Evolutionary conservation across 2,797 vertebrate species (phyloP).

Genomic region (Danio aesculapii): DNA sequence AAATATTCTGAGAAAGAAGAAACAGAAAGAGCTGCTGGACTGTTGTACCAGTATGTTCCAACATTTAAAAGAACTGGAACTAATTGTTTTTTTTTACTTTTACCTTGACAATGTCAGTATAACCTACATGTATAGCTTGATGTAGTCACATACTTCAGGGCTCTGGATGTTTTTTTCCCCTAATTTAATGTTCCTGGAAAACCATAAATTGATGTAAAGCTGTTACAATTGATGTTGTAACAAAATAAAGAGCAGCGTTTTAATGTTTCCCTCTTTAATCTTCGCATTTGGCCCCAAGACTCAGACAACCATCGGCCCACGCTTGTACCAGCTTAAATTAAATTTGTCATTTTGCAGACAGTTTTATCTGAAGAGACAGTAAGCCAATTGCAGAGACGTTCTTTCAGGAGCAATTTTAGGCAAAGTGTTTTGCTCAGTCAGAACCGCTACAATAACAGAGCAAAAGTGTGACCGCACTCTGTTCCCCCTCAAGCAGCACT

Average conservation of each 20-base stretch:
- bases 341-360: constrained; percentile 37
- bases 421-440: constrained; percentile 45
- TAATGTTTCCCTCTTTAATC: constrained; percentile 41
- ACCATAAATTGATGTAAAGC: constrained; percentile 12
- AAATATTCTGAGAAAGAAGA: too few species aligned
- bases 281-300: constrained; percentile 32
- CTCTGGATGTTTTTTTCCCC: not conserved
- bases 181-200: constrained; percentile 6
- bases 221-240: constrained; percentile 27
- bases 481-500: not conserved
- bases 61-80: too few species aligned
- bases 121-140: not conserved
- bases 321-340: constrained; percentile 36
- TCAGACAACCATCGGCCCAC: constrained; percentile 38
- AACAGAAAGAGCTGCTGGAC: too few species aligned
- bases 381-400: constrained; percentile 38
- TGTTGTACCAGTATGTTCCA: too few species aligned
- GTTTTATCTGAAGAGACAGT: constrained; percentile 39
- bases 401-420: constrained; percentile 24
- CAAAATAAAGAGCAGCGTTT: constrained; percentile 25
- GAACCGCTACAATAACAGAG: constrained; percentile 1
- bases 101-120: too few species aligned
- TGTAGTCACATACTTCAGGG: not conserved
- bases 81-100: too few species aligned
- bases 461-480: not conserved